Evolutionary conservation across 2,797 vertebrate species (phyloP).

Genomic region (Onychomys leucogaster): DNA sequence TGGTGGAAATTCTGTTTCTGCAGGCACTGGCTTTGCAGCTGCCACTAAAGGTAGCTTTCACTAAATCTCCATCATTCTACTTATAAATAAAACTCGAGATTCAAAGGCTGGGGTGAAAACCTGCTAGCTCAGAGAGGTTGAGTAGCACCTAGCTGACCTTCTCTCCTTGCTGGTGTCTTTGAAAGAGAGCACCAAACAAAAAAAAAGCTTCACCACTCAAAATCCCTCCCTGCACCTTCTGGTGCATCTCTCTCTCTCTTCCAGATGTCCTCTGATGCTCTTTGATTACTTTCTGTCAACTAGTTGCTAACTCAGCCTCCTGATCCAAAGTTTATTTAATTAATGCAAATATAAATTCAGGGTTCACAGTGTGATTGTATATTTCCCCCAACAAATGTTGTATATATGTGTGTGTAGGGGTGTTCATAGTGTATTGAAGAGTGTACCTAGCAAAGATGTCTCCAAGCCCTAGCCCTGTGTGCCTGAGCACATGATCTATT

Average conservation of each 20-base stretch:
- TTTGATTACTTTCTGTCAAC: background rate
- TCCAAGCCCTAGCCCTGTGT: background rate
- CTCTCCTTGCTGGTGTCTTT: background rate
- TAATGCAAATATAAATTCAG: background rate
- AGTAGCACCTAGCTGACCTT: background rate
- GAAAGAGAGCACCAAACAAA: background rate
- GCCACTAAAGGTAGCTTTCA: background rate
- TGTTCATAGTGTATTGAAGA: background rate
- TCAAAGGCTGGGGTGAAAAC: background rate
- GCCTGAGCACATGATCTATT: background rate
- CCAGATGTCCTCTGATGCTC: background rate
- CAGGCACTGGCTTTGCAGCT: background rate
- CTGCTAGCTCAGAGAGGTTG: background rate
- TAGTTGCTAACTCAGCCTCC: background rate
- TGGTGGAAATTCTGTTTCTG: background rate
- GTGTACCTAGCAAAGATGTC: accelerated
- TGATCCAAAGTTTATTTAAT: background rate
- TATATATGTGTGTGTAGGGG: background rate
- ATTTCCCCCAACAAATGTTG: background rate
- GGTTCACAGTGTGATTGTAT: background rate
- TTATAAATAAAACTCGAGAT: background rate
- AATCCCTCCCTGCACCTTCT: background rate
- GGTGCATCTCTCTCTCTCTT: background rate
- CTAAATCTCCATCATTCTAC: background rate
- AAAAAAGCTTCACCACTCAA: background rate